Evolutionary conservation across 2,113 vertebrate species (phyloP).

Genomic region (Cacatua alba): DNA sequence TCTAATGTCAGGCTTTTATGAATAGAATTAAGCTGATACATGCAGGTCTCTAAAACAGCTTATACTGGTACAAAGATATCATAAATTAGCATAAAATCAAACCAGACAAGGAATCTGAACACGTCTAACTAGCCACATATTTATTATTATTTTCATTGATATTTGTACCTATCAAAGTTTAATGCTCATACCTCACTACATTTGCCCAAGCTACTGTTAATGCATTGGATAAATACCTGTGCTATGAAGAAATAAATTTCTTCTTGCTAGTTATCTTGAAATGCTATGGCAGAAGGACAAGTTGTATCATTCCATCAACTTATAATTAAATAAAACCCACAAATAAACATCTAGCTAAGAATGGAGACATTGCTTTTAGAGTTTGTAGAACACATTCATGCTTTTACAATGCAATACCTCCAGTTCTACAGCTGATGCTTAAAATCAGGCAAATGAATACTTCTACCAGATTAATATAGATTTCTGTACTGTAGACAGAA

Average conservation of each 20-base stretch:
- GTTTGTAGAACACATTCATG: neutral
- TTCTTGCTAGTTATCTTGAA: neutral
- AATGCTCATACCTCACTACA: neutral
- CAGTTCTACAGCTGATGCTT: neutral
- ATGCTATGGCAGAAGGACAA: neutral
- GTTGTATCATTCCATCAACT: neutral
- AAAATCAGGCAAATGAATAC: neutral
- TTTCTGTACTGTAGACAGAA: neutral
- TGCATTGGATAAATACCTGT: neutral
- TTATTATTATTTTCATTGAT: neutral
- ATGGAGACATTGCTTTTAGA: neutral
- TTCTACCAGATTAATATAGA: neutral
- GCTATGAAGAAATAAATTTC: neutral
- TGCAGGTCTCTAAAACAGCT: neutral
- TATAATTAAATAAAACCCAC: neutral
- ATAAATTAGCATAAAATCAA: neutral
- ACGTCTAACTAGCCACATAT: neutral
- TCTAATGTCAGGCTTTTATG: neutral
- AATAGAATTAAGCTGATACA: neutral
- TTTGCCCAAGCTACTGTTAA: neutral
- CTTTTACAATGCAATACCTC: neutral
- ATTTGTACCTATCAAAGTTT: neutral
- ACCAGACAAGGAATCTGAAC: neutral
- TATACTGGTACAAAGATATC: neutral
- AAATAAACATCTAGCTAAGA: neutral